Base-by-base conservation (phyloP, 2,113 vertebrate genomes). In the Progne subis region DNA sequence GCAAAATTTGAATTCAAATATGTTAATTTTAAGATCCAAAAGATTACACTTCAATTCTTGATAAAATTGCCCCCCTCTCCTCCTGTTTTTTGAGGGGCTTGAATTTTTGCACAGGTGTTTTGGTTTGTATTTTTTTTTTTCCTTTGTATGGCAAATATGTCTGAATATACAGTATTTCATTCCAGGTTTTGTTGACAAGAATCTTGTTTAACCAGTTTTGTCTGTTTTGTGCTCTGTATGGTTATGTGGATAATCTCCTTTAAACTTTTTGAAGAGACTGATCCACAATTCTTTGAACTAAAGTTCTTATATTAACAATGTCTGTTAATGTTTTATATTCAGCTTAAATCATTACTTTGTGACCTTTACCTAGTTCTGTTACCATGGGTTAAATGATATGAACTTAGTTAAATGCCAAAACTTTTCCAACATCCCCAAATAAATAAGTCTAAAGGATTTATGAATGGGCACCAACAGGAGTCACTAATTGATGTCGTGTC, bases 131-230 rank as follows among this genome's bases (percentile, higher is more conserved):
- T 32, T 41, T 23, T 39, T 39, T 37, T 9, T 34, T 21, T 21
- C 7, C 25, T 74, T 78, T 21, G 1, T 47, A 32, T 75, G 56
- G 56, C 32, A 80, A 82, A 52, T 77, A 24, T n/a, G 8, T 65
- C 41, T 80, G 64, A 76, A 87, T 79, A 49, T 78, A 47, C 31
- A 77, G 43, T 63, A 67, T 82, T 87, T 92, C 15, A 41, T 77
- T 82, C 60, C 32, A 80, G 32, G 18, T 85, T 88, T 79, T 92
- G 72, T 79, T 77, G 90, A 86, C 43, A 92, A 56, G 91, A 96
- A 96, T 97, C 97, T 97, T 69, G 84, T 92, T 90, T 63, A 84
- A 84, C 97, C 88, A 91, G 96, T 96, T 95, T 39, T 81, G 43
- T 88, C 15, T 92, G 69, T 88, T 86, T 26, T 19, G 20, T 90